Conservation (phyloP, 1,140 invertebrate genomes). For the Pissodes strobi region DNA sequence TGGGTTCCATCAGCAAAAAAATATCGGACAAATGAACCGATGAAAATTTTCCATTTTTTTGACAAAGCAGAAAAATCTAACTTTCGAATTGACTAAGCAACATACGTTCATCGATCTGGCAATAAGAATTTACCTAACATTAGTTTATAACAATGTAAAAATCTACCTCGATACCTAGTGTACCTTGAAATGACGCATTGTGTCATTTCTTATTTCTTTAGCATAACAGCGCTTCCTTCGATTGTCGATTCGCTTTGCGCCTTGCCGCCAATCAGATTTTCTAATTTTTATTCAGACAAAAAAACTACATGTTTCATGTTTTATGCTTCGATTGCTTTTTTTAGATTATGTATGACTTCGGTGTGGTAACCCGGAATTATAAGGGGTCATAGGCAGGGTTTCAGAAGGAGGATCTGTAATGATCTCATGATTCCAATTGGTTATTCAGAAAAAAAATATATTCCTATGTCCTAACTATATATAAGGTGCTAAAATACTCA, state of each 20-base stretch:
- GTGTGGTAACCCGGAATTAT: too few species aligned
- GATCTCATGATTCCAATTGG: too few species aligned
- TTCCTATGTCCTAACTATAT: too few species aligned
- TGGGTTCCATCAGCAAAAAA: too few species aligned
- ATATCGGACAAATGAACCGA: too few species aligned
- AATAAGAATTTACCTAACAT: constrained; percentile 27
- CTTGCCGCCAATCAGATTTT: constrained; percentile 15
- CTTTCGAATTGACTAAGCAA: constrained; percentile 22
- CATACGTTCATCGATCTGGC: constrained; percentile 25
- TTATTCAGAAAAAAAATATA: too few species aligned
- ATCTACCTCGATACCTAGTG: constrained; percentile 29
- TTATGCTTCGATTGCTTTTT: constrained; percentile 7
- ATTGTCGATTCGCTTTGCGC: constrained; percentile 34
- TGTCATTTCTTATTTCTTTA: constrained; percentile 34
- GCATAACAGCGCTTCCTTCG: constrained; percentile 34
- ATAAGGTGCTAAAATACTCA: too few species aligned
- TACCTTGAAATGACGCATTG: constrained; percentile 37
- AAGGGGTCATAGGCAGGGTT: too few species aligned
- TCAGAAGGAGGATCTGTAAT: too few species aligned
- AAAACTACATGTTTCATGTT: constrained; percentile 9
- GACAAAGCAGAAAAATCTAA: constrained; percentile 3
- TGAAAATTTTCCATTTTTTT: too few species aligned
- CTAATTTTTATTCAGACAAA: constrained; percentile 13
- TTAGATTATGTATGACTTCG: background rate
- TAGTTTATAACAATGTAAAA: constrained; percentile 34